Base-by-base conservation (phyloP, 2,113 vertebrate genomes). In the Indicator maculatus region DNA sequence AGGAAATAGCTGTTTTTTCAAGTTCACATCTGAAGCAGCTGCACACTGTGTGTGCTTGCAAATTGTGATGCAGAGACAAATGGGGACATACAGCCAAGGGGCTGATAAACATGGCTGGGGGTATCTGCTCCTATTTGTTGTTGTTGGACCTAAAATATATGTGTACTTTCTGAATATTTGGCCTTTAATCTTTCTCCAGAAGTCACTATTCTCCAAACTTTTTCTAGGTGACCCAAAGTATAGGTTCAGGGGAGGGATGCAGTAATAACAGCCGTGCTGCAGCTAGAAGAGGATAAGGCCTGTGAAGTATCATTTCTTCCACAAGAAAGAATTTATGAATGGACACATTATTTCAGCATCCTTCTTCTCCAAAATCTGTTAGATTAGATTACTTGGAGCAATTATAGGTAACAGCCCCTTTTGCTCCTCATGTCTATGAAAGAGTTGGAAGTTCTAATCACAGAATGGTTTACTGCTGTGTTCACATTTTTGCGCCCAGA, bases 71-170 rank as follows among this genome's bases (percentile, higher is more conserved):
- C 39, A 28, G 19, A 85, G 12, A 27, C n/a, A 60, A 56, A n/a
- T 8, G 14, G 11, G n/a, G 10, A n/a, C 3, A 7, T 6, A 31
- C 12, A 39, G 8, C 47, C 31, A 20, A 18, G 0, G 9, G 17
- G 8, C 26, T 90, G 41, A 16, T 19, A 78, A 80, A 36, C 5
- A 8, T 4, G 12, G 3, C 8, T 47, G 18, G 20, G 8, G 3
- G 3, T 4, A 1, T 69, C 63, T 61, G 30, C n/a, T 39, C 27
- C n/a, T 2, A 6, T 65, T 30, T 33, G 1, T 39, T 58, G 4
- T 2, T 4, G 24, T 9, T 3, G 60, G 31, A 60, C 10, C 12
- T 55, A 44, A 82, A 88, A 61, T 0, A 0, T 8, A 2, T 1
- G 3, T 16, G 4, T 28, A 47, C 2, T 61, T 78, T 39, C 38